Evolutionary conservation across 2,888 invertebrate genomes (phyloP).

Genomic region (Eupithecia centaureata): DNA sequence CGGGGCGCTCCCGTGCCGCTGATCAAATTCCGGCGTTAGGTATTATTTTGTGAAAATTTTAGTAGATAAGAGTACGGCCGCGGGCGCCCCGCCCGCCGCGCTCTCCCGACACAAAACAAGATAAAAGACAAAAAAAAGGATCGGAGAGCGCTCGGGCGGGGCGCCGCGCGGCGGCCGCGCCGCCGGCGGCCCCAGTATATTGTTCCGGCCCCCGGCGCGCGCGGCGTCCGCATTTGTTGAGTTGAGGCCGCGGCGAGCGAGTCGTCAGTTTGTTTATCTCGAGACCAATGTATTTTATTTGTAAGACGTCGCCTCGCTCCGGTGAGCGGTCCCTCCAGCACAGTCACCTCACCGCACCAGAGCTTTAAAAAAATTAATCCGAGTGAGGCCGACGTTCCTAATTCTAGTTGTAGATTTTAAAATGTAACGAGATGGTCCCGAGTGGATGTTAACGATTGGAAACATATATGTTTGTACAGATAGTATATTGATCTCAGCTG

Average conservation of each 20-base stretch:
- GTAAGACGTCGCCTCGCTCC: slow-evolving; percentile 45
- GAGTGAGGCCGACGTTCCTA: slow-evolving; percentile 58
- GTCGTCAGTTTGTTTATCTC: slow-evolving; percentile 70
- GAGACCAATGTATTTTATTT: slow-evolving; percentile 76
- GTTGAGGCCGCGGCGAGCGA: slow-evolving; percentile 59
- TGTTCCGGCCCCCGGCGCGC: slow-evolving; percentile 41
- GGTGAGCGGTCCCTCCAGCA: slow-evolving; percentile 34
- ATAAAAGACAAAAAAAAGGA: slow-evolving; percentile 73
- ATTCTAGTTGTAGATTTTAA: slow-evolving; percentile 77
- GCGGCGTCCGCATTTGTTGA: slow-evolving; percentile 60
- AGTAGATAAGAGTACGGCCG: slow-evolving; percentile 75
- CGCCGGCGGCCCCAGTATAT: slow-evolving; percentile 46
- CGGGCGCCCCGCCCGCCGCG: slow-evolving; percentile 45
- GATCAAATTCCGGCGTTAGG: slow-evolving; percentile 81
- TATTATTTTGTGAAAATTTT: slow-evolving; percentile 84
- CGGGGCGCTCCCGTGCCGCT: slow-evolving; percentile 62
- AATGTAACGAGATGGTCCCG: slow-evolving; percentile 74
- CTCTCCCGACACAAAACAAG: slow-evolving; percentile 58
- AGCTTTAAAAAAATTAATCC: slow-evolving; percentile 69
- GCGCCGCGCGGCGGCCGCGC: slow-evolving; percentile 41
- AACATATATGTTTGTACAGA: slow-evolving; percentile 81
- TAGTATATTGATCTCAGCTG: slow-evolving; percentile 81
- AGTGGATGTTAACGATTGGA: slow-evolving; percentile 75
- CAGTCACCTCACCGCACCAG: slow-evolving; percentile 55
- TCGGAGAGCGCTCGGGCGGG: slow-evolving; percentile 36